Evolutionary conservation across 64 coral and sea anemone species (phyloP), one percentile per base, ranked within the genome.

Genomic region (Acropora tenuis): DNA sequence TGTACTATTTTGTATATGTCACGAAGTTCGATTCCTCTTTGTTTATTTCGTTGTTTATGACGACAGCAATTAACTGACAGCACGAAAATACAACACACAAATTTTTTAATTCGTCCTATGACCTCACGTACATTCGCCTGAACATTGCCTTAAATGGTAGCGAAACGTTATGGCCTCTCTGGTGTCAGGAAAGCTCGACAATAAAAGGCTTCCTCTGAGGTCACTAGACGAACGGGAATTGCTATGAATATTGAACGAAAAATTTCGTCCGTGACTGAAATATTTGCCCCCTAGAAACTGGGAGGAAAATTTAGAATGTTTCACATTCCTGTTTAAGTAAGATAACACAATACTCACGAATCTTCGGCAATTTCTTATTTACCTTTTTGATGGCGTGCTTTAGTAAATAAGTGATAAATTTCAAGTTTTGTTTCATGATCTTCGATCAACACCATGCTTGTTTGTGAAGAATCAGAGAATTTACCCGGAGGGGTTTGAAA

Each of bases 241-340:
- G 6, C 49, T 45, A 85, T 85, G 82, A 85, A 85, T 85, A 85
- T 85, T 69, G 9, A 82, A 50, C 82, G 45, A 72, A 85, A 85
- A 85, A 85, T 71, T 48, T 85, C 46, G 19, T 85, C 11, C 82
- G 82, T 85, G 10, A 72, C 68, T 20, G 5, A 48, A 85, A 85
- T 85, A 48, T 46, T 71, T 71, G 61, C 43, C 44, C 67, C 61
- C 30, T 30, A 30, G 30, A 58, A 46, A 83, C 65, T 66, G 58
- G 80, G 80, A 83, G 59, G 50, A 49, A 85, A 12, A 16, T 20
- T 2, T 48, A 43, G 45, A 85, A 85, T 85, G 49, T 45, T 71
- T 72, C 17, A 71, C 68, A 85, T 85, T 85, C 82, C 63, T 48
- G 68, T 72, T 16, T 11, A 78, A 17, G 45, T 11, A 78, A 17